These are phyloP conservation scores for Stigmatopora nigra DNA, from an alignment of 2,113 vertebrate genomes.

Conservation along the genomic window DNA sequence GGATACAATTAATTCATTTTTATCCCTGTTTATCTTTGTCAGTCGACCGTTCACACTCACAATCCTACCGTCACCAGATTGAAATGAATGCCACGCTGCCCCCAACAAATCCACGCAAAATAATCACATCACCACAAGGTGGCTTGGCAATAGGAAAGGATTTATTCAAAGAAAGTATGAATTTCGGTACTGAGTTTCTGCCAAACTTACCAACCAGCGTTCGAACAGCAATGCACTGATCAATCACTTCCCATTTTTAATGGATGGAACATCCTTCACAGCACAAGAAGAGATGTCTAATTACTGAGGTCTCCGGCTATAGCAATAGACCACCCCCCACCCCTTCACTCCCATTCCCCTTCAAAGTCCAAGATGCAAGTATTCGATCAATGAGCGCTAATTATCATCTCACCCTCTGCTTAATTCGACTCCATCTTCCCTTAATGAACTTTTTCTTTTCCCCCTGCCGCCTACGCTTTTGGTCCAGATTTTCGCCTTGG, in stretches of 20 bases:
- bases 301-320: slow-evolving; percentile 16
- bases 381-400: slow-evolving; percentile 39
- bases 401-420: slow-evolving; percentile 41
- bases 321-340: slow-evolving; percentile 14
- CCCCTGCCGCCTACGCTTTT: slow-evolving; percentile 3
- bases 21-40: no score
- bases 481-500: no score
- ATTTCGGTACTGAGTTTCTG: no score
- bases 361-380: slow-evolving; percentile 12
- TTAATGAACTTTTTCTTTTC: slow-evolving; percentile 39
- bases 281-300: slow-evolving; percentile 9
- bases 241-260: neutral
- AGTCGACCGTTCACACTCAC: no score
- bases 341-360: slow-evolving; percentile 1
- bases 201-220: no score
- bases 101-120: no score
- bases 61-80: no score
- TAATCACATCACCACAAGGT: no score
- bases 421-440: slow-evolving; percentile 45
- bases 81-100: no score
- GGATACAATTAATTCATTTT: neutral
- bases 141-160: neutral
- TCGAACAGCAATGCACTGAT: neutral
- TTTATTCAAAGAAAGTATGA: neutral
- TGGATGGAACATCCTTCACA: neutral